Percentiles rank a stretch among this genome's conserved stretches.
These are phyloP conservation scores for Rhadina sibilatrix DNA, from an alignment of 2,113 vertebrate genomes.

Conservation along the genomic window DNA sequence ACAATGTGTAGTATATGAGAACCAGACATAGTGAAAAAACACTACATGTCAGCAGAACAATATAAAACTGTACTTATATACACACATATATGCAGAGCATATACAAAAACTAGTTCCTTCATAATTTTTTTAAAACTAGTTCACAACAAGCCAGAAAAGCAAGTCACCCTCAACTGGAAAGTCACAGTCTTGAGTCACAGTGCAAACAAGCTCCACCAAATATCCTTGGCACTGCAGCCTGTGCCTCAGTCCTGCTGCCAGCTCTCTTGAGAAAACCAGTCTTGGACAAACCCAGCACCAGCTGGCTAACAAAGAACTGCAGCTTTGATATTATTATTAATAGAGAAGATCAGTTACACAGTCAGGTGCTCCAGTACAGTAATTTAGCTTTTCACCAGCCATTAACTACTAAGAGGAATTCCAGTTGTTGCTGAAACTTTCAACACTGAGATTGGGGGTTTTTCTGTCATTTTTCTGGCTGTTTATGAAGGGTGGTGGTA, in stretches of 20 bases:
- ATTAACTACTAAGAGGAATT: background rate
- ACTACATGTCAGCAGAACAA: constrained; percentile 5
- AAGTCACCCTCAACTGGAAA: background rate
- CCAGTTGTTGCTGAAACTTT: background rate
- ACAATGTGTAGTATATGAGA: background rate
- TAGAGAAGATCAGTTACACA: background rate
- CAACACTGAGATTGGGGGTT: fast-evolving
- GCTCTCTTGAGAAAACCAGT: background rate
- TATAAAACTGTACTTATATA: constrained; percentile 63
- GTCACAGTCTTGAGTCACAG: background rate
- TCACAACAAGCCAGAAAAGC: background rate
- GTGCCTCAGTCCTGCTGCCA: background rate
- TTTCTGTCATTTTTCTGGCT: background rate
- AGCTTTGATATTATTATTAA: background rate
- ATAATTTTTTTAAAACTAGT: background rate
- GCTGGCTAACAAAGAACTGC: background rate
- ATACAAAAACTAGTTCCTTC: constrained; percentile 2
- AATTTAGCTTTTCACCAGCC: background rate
- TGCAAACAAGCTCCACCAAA: constrained; percentile 7
- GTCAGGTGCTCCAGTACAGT: background rate
- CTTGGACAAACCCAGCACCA: background rate
- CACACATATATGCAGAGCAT: background rate
- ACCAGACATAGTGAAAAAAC: constrained; percentile 42
- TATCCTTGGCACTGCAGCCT: background rate
- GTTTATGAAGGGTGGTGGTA: background rate